Evolutionary conservation across 23 tunicate genomes (phyloP), one percentile per base, ranked within the genome.

Genomic region (Trididemnum nubilum): DNA sequence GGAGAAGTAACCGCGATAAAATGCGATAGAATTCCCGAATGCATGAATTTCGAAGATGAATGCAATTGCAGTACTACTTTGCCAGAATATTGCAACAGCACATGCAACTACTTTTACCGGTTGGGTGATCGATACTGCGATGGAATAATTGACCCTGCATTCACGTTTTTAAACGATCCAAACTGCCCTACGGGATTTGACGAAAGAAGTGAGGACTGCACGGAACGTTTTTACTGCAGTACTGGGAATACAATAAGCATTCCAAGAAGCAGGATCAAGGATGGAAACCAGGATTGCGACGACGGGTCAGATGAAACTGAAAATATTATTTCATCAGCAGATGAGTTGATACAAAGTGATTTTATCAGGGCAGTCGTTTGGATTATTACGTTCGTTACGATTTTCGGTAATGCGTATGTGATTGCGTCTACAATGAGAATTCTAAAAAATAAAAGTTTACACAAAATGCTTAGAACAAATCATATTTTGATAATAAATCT

Each of bases 301-400:
- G 85, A 72, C 52, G 88, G 88, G 9, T 71, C 63, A 0, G 94
- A 89, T 34, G 94, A 89, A 84, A 79, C 85, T 2, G 71, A 72
- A 15, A 52, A 57, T 34, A 40, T 23, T 2, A 65, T 88, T 54
- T 88, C 94, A 0, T 88, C 94, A 1, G 65, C 83, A 7, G 49
- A 52, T 22, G 79, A 88, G 51, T 52, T 88, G 83, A 83, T 88
- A 22, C 33, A 80, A 23, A 77, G 57, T 60, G n/a, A 35, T 1
- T 34, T 77, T 30, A 29, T 88, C 24, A 27, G 77, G 51, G 34
- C 22, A 0, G 51, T 70, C 81, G 4, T 88, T 23, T 88, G 94
- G 87, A 58, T 88, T 1, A 83, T 88, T 77, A 87, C 94, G 1
- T 23, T 57, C 15, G 71, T 67, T 4, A 84, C 87, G 2, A 24